phyloP scores from a whole-genome alignment of 1,140 invertebrate species.

The Drosophila sproati region DNA sequence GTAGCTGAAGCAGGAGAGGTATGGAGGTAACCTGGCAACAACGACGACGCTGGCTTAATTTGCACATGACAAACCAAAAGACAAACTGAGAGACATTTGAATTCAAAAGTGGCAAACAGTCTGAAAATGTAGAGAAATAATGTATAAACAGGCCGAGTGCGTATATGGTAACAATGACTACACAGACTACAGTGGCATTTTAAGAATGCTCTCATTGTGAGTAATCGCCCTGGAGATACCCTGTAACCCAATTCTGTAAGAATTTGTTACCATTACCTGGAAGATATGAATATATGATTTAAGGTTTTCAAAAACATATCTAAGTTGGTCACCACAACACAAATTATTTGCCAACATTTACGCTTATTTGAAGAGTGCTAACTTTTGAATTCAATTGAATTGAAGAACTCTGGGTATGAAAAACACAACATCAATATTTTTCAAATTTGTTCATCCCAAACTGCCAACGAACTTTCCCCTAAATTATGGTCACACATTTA shows the following conservation, averaged over 20 bases:
- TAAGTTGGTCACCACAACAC: too few relatives aligned
- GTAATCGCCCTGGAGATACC: neutral
- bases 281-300: too few relatives aligned
- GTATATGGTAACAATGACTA: slow-evolving; percentile 1
- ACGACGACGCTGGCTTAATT: slow-evolving; percentile 72
- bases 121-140: slow-evolving; percentile 9
- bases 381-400: too few relatives aligned
- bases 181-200: neutral
- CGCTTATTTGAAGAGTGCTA: too few relatives aligned
- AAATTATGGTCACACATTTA: too few relatives aligned
- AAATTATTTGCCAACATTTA: too few relatives aligned
- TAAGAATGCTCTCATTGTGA: neutral
- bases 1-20: neutral
- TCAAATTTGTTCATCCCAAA: too few relatives aligned
- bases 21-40: slow-evolving; percentile 12
- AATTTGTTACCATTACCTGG: too few relatives aligned
- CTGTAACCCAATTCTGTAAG: neutral
- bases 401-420: too few relatives aligned
- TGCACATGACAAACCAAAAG: slow-evolving; percentile 71
- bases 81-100: slow-evolving; percentile 69
- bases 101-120: slow-evolving; percentile 12
- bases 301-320: too few relatives aligned
- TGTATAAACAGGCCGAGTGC: slow-evolving; percentile 20
- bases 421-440: too few relatives aligned
- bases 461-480: too few relatives aligned